A percentile compares a stretch with the other conserved stretches of the same genome.
Conservation (phyloP, 37 sponge, comb jelly and placozoan species). For the Spongia lamella region DNA sequence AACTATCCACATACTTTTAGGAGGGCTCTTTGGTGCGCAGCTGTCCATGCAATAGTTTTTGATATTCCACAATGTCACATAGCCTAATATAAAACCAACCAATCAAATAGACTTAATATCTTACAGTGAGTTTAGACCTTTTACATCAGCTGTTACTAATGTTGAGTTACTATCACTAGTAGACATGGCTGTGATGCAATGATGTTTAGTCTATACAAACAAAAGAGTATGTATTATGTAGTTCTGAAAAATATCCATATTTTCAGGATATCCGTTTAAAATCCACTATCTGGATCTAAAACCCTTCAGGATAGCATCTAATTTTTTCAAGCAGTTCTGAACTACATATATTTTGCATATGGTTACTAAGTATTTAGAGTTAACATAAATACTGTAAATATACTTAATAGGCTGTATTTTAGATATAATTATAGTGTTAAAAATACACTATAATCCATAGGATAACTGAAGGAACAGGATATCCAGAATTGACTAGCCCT, state of each 20-base stretch:
- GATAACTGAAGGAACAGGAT: too few relatives aligned
- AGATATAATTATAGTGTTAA: too few relatives aligned
- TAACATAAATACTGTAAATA: too few relatives aligned
- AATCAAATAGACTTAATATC: not conserved
- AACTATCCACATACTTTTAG: slow-evolving; percentile 25
- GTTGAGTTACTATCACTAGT: slow-evolving; percentile 18
- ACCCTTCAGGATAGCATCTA: too few relatives aligned
- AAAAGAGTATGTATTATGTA: slow-evolving; percentile 14
- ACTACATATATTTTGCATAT: not conserved
- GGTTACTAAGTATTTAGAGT: not conserved
- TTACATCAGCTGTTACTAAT: slow-evolving; percentile 42
- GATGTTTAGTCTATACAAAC: not conserved
- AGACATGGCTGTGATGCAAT: slow-evolving; percentile 32
- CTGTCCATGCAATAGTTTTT: slow-evolving; percentile 31
- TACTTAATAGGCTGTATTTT: too few relatives aligned
- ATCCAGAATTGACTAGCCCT: too few relatives aligned
- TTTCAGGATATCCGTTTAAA: too few relatives aligned
- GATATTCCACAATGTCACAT: slow-evolving; percentile 35
- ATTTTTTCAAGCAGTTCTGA: too few relatives aligned
- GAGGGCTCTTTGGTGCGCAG: not conserved
- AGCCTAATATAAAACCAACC: slow-evolving; percentile 3
- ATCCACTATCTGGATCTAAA: too few relatives aligned
- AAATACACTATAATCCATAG: too few relatives aligned
- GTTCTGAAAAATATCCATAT: too few relatives aligned
- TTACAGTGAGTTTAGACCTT: slow-evolving; percentile 30